Conservation (phyloP, 2,797 vertebrate species). For the Cyclopterus lumpus region DNA sequence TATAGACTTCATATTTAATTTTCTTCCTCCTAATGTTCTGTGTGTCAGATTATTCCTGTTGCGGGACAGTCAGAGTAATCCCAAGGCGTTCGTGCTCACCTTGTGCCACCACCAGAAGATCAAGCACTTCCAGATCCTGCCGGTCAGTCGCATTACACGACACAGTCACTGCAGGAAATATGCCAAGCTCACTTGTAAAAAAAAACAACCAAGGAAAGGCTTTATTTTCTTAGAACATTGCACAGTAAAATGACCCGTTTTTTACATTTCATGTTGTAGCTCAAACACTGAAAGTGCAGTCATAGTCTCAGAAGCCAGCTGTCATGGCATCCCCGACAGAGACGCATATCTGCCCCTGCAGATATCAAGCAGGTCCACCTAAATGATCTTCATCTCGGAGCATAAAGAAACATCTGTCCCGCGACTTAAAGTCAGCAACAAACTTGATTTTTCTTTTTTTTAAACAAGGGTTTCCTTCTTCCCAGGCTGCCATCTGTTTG, state of each 20-base stretch:
- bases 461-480: neutral
- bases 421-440: neutral
- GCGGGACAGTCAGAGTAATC: constrained; percentile 98
- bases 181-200: neutral
- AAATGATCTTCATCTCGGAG: neutral
- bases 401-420: neutral
- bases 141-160: constrained; percentile 86
- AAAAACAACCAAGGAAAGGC: neutral
- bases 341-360: neutral
- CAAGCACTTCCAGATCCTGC: constrained; percentile 99
- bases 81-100: constrained; percentile 98
- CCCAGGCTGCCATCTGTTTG: constrained; percentile 31
- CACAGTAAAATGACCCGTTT: neutral
- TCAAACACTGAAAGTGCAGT: neutral
- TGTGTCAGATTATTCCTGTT: constrained; percentile 92
- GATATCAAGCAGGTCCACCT: neutral
- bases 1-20: neutral
- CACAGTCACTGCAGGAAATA: neutral
- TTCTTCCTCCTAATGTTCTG: neutral
- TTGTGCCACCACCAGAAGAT: constrained; percentile 99
- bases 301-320: neutral
- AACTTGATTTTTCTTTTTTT: neutral
- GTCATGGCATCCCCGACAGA: neutral
- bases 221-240: too few species aligned
- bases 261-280: neutral